Evolutionary conservation across 1,140 invertebrate genomes (phyloP), one percentile per base, ranked within the genome.

Genomic region (Patella vulgata): DNA sequence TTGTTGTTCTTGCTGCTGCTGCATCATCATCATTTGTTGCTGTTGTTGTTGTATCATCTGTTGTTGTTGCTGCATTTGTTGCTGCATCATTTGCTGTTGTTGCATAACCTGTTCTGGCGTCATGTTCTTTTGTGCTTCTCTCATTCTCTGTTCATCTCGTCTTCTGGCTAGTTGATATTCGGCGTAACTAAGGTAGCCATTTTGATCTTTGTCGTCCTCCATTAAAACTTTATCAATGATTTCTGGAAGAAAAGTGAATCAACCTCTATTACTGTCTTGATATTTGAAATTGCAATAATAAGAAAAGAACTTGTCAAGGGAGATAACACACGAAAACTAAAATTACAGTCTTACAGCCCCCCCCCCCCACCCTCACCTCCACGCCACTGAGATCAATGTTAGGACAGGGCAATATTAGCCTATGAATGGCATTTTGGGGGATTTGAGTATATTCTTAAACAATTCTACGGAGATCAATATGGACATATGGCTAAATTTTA

Each of bases 121-220:
- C 57, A 66, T 59, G 51, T 62, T 40, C 43, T 54, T 57, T 39
- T 63, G 57, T 25, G 43, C 33, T 39, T 70, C 57, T 44, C 57
- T 59, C 63, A 76, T 66, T 51, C 63, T 47, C 59, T 73, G 64
- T 43, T 72, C 68, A 59, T 79, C 78, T 23, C 81, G 64, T 57
- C 75, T 55, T 71, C 88, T 85, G 25, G 88, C 88, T 3, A 87
- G 64, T 0, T 89, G 87, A 74, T 91, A 93, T 82, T 95, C 93
- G 3, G 88, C 81, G 77, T 94, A 95, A 59, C 88, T 92, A 36
- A 95, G 83, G 74, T 89, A 94, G 0, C 93, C 93, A 80, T 95
- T 92, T 14, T 89, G 87, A 77, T 95, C 88, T 9, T 88, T 78
- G 78, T 95, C 93, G 76, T 94, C 92, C 67, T 90, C 89, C 57